Percentiles rank a stretch among this genome's conserved stretches.
phyloP scores from a whole-genome alignment of 1,140 invertebrate species.

The Sarcophaga bullata region DNA sequence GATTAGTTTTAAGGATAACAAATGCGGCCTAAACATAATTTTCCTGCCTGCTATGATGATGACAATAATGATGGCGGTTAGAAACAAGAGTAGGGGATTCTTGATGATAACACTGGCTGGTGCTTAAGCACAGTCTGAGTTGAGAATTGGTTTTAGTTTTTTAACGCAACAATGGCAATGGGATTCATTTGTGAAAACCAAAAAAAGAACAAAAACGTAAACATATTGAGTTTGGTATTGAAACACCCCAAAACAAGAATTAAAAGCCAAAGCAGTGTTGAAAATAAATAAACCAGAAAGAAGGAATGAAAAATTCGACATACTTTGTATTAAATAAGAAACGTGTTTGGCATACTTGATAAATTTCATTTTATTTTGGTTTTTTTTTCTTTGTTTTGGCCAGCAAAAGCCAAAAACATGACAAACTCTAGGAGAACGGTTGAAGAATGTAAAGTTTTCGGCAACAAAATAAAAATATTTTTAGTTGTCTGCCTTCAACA shows the following conservation, averaged over 20 bases:
- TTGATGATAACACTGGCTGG: neutral
- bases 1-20: conserved; percentile 26
- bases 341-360: conserved; percentile 15
- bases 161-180: conserved; percentile 5
- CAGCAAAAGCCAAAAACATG: neutral
- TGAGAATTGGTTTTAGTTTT: neutral
- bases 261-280: neutral
- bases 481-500: no score
- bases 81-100: neutral
- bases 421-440: neutral
- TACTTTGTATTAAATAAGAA: conserved; percentile 19
- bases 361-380: neutral
- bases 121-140: no score
- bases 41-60: neutral
- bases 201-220: no score
- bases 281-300: neutral
- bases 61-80: neutral
- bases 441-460: neutral
- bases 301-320: neutral
- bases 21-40: conserved; percentile 16
- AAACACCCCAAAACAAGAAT: no score
- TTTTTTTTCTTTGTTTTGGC: neutral
- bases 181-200: no score
- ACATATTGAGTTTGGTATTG: no score
- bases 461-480: neutral